Evolutionary conservation across 2,888 invertebrate species (phyloP), one percentile per base, ranked within the genome.

Genomic region (Tachina fera): DNA sequence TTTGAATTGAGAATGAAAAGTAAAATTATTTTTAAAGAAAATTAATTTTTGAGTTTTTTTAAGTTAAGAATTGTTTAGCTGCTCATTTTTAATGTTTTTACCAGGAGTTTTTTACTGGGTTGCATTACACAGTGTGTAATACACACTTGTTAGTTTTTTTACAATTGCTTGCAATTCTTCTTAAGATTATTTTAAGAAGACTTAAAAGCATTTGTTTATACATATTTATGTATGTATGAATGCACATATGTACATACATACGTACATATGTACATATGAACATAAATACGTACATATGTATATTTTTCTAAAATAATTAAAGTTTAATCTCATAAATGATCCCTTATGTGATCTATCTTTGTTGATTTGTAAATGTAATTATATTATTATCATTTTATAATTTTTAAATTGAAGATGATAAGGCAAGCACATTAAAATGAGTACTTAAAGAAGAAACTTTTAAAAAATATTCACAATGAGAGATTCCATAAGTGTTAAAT

Each of bases 281-380:
- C 4, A 4, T 31, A 31, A 0, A 4, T 31, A 22, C 22, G 11
- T n/a, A n/a, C n/a, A n/a, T n/a, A 5, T 16, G 14, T 67, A 51
- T 43, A 53, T 51, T 47, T 68, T 77, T 51, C 16, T 58, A 41
- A 16, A 61, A 78, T 74, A 39, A 83, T 67, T 13, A 49, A n/a
- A 39, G 49, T 76, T 72, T 76, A 80, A 84, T 84, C 80, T 53
- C 39, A 60, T 53, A 75, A 80, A 65, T 76, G 75, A 84, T 63
- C 80, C 76, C 80, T 80, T 70, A 80, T 72, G 70, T 67, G 68
- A 84, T 76, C 65, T 67, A 80, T 80, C 49, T 63, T 67, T 71
- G 74, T 80, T 75, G 58, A 16, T 41, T 78, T 56, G 41, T 49
- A 49, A 67, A 58, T 53, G 63, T 19, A 74, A 60, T n/a, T n/a